These are phyloP conservation scores for Eucera pruinosa DNA, from an alignment of 2,888 invertebrate species.

Conservation along the genomic window DNA sequence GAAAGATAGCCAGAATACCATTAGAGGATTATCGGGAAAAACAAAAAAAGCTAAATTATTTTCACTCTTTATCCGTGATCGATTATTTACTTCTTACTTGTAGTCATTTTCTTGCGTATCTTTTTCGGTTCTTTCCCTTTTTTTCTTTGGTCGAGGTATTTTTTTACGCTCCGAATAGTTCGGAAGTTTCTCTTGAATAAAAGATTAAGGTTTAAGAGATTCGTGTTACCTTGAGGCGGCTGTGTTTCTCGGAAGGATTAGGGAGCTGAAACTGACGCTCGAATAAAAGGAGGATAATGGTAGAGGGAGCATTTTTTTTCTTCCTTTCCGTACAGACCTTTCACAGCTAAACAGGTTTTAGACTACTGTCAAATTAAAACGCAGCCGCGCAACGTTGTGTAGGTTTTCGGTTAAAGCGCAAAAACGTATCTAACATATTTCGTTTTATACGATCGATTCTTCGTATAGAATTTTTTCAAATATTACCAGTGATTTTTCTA, in stretches of 20 bases:
- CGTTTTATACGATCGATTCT: too few relatives aligned
- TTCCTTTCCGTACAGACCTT: constrained; percentile 32
- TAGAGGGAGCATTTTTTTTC: not conserved
- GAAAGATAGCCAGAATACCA: constrained; percentile 2
- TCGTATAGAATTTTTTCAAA: too few relatives aligned
- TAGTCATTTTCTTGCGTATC: too few relatives aligned
- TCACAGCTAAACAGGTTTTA: constrained; percentile 46
- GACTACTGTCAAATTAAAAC: not conserved
- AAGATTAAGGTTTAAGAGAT: not conserved
- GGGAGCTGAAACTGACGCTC: not conserved
- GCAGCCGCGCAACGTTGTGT: not conserved
- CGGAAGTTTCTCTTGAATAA: not conserved
- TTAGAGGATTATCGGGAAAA: not conserved
- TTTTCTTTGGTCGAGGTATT: too few relatives aligned
- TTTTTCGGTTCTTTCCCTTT: too few relatives aligned
- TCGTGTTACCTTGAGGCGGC: not conserved
- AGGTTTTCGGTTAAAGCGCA: not conserved
- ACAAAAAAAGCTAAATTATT: not conserved
- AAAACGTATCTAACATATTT: not conserved
- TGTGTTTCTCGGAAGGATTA: not conserved
- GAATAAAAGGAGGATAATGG: constrained; percentile 10
- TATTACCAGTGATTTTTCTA: too few relatives aligned
- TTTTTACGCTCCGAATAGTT: too few relatives aligned
- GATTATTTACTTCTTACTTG: too few relatives aligned
- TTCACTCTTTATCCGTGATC: too few relatives aligned